Percentiles rank a stretch among this genome's conserved stretches.
Evolutionary conservation across 1,140 invertebrate species (phyloP).

Genomic region (Drosophila bocki): DNA sequence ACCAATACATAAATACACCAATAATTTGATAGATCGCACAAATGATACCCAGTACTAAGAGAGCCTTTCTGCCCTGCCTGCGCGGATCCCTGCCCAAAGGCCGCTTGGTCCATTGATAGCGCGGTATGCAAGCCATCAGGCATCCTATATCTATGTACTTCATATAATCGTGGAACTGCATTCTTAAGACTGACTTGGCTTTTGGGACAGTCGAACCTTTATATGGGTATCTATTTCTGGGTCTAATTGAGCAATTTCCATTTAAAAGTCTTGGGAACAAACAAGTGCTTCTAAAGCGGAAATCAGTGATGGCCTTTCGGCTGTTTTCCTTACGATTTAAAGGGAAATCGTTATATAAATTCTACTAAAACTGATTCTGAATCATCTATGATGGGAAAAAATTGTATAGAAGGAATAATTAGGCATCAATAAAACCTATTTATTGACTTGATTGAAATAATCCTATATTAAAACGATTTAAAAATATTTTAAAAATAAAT

Average conservation of each 20-base stretch:
- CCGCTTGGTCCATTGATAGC: conserved; percentile 34
- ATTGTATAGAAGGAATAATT: too few species aligned
- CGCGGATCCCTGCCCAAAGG: neutral
- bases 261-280: neutral
- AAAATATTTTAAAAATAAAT: neutral
- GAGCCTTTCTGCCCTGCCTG: neutral
- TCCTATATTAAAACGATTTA: neutral
- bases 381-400: neutral
- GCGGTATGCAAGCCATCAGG: conserved; percentile 29
- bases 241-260: conserved; percentile 16
- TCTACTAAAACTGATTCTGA: neutral
- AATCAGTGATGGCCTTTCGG: neutral
- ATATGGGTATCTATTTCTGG: conserved; percentile 20
- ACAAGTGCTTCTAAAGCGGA: neutral
- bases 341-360: too few species aligned
- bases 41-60: conserved; percentile 44
- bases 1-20: conserved; percentile 56
- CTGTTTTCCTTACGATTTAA: neutral
- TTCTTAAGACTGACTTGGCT: conserved; percentile 26
- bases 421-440: neutral
- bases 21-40: conserved; percentile 65
- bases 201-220: conserved; percentile 2
- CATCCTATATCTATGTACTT: conserved; percentile 56
- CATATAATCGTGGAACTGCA: conserved; percentile 57
- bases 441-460: too few species aligned